Conservation (phyloP, 2,797 vertebrate genomes). For the Siniperca obscura region DNA sequence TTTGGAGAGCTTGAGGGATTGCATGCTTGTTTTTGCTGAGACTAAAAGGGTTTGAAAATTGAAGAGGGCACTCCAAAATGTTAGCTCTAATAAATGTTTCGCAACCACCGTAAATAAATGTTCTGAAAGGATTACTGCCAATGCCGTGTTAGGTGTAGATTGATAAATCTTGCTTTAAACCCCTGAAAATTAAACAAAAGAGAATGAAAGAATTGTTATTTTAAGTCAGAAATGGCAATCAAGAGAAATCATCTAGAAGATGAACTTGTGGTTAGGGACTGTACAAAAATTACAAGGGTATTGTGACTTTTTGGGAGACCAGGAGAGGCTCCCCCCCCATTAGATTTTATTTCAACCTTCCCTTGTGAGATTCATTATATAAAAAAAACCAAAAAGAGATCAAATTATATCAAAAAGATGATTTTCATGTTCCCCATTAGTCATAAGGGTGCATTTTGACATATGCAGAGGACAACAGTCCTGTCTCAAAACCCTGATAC, state of each 20-base stretch:
- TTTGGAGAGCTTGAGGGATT: slow-evolving; percentile 56
- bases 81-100: slow-evolving; percentile 49
- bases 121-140: slow-evolving; percentile 15
- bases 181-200: slow-evolving; percentile 11
- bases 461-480: background rate
- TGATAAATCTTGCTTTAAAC: slow-evolving; percentile 15
- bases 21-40: slow-evolving; percentile 60
- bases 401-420: too few relatives aligned
- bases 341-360: background rate
- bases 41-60: slow-evolving; percentile 46
- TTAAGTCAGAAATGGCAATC: background rate
- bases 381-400: too few relatives aligned
- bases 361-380: background rate
- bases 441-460: background rate
- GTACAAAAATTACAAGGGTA: background rate
- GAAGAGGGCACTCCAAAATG: slow-evolving; percentile 36
- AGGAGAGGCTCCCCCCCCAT: background rate
- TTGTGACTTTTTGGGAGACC: background rate
- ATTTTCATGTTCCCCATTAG: background rate
- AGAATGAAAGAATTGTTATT: background rate
- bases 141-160: slow-evolving; percentile 16
- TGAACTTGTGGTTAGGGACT: background rate
- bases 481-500: background rate
- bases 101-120: slow-evolving; percentile 43
- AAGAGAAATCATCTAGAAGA: background rate